Evolutionary conservation across 2,113 vertebrate species (phyloP).

Genomic region (Erinaceus europaeus): DNA sequence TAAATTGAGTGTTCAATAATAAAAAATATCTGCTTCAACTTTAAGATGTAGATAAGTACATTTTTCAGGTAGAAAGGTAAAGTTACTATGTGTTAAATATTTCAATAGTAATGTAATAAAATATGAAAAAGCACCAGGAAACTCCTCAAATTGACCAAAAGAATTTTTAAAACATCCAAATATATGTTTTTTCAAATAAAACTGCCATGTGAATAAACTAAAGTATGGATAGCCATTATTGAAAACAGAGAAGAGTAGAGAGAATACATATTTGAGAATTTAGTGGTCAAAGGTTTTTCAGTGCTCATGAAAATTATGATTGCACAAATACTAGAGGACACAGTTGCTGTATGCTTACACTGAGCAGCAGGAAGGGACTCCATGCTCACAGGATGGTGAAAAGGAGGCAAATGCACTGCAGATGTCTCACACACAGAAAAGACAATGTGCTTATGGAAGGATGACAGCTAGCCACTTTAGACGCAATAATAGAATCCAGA

Average conservation of each 20-base stretch:
- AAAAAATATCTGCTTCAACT: neutral
- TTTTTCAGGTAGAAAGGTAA: neutral
- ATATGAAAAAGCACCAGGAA: neutral
- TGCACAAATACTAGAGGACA: neutral
- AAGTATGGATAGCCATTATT: neutral
- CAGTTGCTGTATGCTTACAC: no score
- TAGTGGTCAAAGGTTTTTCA: neutral
- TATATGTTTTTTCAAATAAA: neutral
- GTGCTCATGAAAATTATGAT: neutral
- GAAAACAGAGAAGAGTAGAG: neutral
- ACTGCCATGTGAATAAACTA: neutral
- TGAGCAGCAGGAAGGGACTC: neutral
- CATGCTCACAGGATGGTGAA: neutral
- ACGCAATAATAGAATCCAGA: neutral
- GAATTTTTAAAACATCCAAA: neutral
- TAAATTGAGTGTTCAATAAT: neutral
- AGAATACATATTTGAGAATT: neutral
- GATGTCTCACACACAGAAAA: neutral
- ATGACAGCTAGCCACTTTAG: neutral
- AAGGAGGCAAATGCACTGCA: neutral
- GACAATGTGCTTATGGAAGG: neutral
- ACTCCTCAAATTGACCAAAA: neutral
- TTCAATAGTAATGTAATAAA: neutral
- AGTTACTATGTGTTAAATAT: neutral
- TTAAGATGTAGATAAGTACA: neutral